Evolutionary conservation across 2,797 vertebrate species (phyloP).

Genomic region (Mormyrus hasselquistii): DNA sequence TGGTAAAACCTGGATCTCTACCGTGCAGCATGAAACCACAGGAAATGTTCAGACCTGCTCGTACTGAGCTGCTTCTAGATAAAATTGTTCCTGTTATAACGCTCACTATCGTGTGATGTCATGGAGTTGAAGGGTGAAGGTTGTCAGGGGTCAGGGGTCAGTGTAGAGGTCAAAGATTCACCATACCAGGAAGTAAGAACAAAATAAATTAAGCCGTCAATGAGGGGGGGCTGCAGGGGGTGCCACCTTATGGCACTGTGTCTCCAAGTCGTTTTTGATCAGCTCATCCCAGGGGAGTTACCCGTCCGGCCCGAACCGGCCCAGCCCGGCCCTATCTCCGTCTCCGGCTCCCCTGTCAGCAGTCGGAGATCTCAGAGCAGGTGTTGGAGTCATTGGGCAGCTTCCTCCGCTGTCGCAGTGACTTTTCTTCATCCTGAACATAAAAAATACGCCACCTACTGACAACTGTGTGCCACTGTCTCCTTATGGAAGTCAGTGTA

Average conservation of each 20-base stretch:
- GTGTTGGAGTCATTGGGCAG: slow-evolving; percentile 57
- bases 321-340: background rate
- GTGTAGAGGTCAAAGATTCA: background rate
- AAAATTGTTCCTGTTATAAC: background rate
- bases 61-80: background rate
- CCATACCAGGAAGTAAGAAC: background rate
- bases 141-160: background rate
- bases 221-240: background rate
- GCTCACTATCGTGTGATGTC: background rate
- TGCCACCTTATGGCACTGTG: background rate
- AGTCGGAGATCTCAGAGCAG: slow-evolving; percentile 63
- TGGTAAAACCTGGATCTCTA: background rate
- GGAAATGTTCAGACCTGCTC: background rate
- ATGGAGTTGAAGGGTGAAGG: slow-evolving; percentile 20
- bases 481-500: slow-evolving; percentile 17
- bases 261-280: background rate
- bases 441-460: background rate
- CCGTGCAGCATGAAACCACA: background rate
- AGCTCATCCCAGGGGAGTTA: background rate
- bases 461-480: background rate
- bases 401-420: slow-evolving; percentile 59
- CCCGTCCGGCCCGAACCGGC: background rate
- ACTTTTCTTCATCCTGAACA: slow-evolving; percentile 63
- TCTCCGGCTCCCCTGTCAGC: slow-evolving; percentile 45
- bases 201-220: background rate